Base-by-base conservation (phyloP, 2,797 vertebrate species). In the Macroramphosus scolopax region DNA sequence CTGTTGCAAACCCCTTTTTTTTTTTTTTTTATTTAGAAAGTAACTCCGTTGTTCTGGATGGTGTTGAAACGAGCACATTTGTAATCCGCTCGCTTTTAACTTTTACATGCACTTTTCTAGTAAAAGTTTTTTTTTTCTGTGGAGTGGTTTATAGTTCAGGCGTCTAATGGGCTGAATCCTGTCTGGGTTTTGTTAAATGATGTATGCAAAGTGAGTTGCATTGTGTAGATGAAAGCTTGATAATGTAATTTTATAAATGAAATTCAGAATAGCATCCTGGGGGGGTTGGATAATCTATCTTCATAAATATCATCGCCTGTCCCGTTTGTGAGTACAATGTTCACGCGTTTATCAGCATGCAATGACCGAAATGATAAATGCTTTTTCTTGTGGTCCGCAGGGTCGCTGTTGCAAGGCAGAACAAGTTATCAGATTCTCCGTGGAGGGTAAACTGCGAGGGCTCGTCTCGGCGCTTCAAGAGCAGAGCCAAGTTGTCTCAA, bases 361-460 rank as follows among this genome's bases (percentile, higher is more conserved):
- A 38, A 58, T 16, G 39, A 24, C 26, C 53, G 34, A 43, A 63
- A 69, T 35, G 76, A 78, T 52, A 66, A 68, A 62, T 44, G 20
- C 49, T 70, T 6, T 22, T 50, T 39, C 33, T 57, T 79, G 76
- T 80, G 82, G 79, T 76, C 81, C 44, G 12, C 17, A 22, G 24
- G 47, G 34, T 15, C 14, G 4, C 8, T n/a, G 50, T 39, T 47
- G 31, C 68, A 60, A 40, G 63, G 66, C 52, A 62, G 64, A 70
- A 84, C 72, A 47, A 82, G 75, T 54, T 60, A 69, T 72, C 78
- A 64, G 63, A 70, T 80, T 80, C 36, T 68, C 38, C 61, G 67
- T 33, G 48, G 67, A 77, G 52, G 64, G 59, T 75, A 78, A 54
- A 70, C 69, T 60, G 59, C 49, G 32, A 74, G 62, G 63, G 26